A percentile compares a stretch with the other conserved stretches of the same genome.
Evolutionary conservation across 2,797 vertebrate species (phyloP).

Genomic region (Tauraco hartlaubi): DNA sequence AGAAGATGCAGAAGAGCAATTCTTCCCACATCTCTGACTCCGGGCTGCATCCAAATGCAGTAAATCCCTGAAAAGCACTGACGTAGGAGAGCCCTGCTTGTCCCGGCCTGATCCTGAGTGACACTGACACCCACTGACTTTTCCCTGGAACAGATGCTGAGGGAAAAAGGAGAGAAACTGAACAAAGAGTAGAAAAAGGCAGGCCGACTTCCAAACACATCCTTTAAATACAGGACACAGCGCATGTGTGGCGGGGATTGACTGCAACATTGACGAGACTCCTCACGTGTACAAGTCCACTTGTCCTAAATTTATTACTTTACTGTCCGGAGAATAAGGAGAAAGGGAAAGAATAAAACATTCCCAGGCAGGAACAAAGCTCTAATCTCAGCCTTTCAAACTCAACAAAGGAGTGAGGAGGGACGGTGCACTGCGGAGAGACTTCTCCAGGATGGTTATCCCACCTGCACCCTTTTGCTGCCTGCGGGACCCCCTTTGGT

Average conservation of each 20-base stretch:
- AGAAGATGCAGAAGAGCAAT: background rate
- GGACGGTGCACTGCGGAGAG: background rate
- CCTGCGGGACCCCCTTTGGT: background rate
- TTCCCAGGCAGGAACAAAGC: background rate
- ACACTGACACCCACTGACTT: slow-evolving; percentile 17
- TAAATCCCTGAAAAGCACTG: background rate
- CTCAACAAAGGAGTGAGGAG: background rate
- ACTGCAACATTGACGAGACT: background rate
- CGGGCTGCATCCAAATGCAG: background rate
- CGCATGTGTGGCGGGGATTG: background rate
- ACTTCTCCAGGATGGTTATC: background rate
- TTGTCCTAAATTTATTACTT: background rate
- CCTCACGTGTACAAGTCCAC: fast-evolving
- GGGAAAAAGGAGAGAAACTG: background rate
- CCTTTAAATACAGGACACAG: background rate
- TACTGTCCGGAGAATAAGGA: background rate
- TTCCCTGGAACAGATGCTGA: background rate
- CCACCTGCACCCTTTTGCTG: background rate
- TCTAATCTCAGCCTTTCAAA: background rate
- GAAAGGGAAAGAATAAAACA: background rate
- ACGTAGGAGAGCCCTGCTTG: background rate
- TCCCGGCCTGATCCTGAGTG: slow-evolving; percentile 17
- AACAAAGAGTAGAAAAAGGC: fast-evolving
- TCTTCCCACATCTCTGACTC: background rate
- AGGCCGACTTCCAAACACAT: background rate